Base-by-base conservation (phyloP, 35 echinoderm and acorn worm species). In the Holothuria glaberrima region DNA sequence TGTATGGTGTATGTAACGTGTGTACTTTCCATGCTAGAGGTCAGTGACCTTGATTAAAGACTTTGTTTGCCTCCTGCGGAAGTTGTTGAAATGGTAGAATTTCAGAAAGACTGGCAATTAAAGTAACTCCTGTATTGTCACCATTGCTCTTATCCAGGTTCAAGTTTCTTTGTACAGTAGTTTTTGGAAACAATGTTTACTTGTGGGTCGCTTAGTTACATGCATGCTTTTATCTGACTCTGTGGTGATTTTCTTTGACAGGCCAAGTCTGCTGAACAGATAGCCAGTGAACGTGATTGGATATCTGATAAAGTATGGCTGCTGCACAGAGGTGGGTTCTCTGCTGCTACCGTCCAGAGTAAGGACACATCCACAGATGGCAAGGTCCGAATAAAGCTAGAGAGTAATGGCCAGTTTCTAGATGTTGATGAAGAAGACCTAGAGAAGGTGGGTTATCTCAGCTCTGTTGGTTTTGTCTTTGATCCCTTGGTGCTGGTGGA, bases 341-440 rank as follows among this genome's bases (percentile, higher is more conserved):
- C 92, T 26, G 90, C 92, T 7, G 95, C 92, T 48, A 94, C 92
- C 70, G 31, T 78, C 18, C 82, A 94, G 24, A 80, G 48, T 22
- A 59, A 46, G 13, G 89, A 94, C 60, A 14, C 73, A 22, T 62
- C 91, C 1, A 4, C 69, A n/a, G 95, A 98, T 52, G 92, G 92
- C 21, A 89, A 86, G 36, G 88, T 98, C 90, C 94, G 87, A 50
- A 90, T 98, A n/a, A 94, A 92, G 58, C 29, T 98, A 32, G 95
- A 92, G n/a, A 90, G 90, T 57, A 92, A 82, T 48, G 95, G 88
- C 33, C 92, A 98, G 9, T 82, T 90, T 17, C 38, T 98, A 79
- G 95, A 98, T 64, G 92, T 98, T 19, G 93, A 98, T 63, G 95
- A 98, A 82, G 93, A 94, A 44, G 95, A 97, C 68, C 57, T 98